Conservation (phyloP, 1,140 invertebrate species). For the Whitmania pigra region DNA sequence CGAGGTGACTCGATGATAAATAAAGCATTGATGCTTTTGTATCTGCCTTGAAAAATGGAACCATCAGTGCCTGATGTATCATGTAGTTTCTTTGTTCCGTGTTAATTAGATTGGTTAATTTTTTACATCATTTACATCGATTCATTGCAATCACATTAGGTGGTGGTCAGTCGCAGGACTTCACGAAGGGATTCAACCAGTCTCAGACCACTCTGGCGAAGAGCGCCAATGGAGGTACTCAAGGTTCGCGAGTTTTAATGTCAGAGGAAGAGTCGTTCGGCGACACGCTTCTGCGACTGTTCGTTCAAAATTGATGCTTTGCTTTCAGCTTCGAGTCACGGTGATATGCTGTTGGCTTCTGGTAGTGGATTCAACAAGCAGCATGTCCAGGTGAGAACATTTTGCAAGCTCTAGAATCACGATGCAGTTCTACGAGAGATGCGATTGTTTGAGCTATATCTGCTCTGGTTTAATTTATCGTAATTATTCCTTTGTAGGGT, state of each 20-base stretch:
- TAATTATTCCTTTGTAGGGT: slow-evolving; percentile 46
- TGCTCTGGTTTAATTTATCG: neutral
- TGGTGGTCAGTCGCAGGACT: slow-evolving; percentile 1
- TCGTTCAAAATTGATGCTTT: too few species aligned
- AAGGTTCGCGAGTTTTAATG: neutral
- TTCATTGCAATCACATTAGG: neutral
- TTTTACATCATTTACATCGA: too few species aligned
- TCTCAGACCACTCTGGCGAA: neutral
- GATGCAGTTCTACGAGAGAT: neutral
- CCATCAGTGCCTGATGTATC: too few species aligned
- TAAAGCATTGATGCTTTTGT: too few species aligned
- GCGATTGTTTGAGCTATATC: neutral
- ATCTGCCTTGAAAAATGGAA: too few species aligned
- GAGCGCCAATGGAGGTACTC: neutral
- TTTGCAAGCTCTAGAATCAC: neutral
- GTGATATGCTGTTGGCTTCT: slow-evolving; percentile 7
- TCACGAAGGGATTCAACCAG: neutral
- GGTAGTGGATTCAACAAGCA: slow-evolving; percentile 6
- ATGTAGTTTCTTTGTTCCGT: too few species aligned
- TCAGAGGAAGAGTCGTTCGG: too few species aligned
- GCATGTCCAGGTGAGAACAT: slow-evolving; percentile 1
- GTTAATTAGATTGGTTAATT: too few species aligned
- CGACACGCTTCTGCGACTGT: too few species aligned
- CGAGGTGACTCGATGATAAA: too few species aligned
- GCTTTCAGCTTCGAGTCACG: neutral